These are phyloP conservation scores for Platichthys stellatus DNA, from an alignment of 2,113 vertebrate genomes.

Conservation along the genomic window DNA sequence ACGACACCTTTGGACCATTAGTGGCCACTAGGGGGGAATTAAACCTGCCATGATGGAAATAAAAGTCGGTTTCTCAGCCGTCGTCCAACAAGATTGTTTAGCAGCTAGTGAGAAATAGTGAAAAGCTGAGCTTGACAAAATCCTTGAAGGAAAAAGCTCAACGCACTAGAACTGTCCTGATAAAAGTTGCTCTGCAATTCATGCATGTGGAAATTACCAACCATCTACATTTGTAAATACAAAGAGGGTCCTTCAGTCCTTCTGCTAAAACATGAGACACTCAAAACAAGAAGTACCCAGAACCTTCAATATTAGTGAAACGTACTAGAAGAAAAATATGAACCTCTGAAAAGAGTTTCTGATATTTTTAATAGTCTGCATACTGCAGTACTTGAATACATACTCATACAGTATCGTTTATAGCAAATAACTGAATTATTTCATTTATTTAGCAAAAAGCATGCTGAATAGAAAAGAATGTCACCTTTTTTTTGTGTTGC, in stretches of 20 bases:
- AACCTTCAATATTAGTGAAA: slow-evolving; percentile 72
- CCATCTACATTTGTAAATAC: slow-evolving; percentile 62
- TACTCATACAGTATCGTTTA: slow-evolving; percentile 86
- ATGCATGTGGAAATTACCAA: slow-evolving; percentile 64
- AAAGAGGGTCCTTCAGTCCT: slow-evolving; percentile 65
- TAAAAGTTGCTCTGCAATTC: slow-evolving; percentile 47
- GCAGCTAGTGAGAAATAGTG: slow-evolving; percentile 29
- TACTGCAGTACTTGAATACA: slow-evolving; percentile 85
- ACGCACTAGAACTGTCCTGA: slow-evolving; percentile 18
- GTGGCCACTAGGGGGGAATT: slow-evolving; percentile 2
- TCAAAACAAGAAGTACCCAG: slow-evolving; percentile 64
- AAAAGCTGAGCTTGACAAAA: slow-evolving; percentile 31
- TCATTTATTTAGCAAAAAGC: slow-evolving; percentile 84
- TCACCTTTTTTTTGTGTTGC: slow-evolving; percentile 64
- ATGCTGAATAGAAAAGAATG: slow-evolving; percentile 83
- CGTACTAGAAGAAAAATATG: slow-evolving; percentile 73
- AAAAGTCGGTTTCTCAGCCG: slow-evolving; percentile 38
- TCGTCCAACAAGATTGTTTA: slow-evolving; percentile 3
- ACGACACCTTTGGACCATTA: not conserved
- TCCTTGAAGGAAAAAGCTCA: slow-evolving; percentile 16
- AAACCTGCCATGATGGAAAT: slow-evolving; percentile 16
- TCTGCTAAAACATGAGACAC: slow-evolving; percentile 72
- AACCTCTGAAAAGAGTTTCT: slow-evolving; percentile 78
- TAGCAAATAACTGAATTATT: slow-evolving; percentile 86
- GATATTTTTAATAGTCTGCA: slow-evolving; percentile 83